Percentiles rank a stretch among this genome's conserved stretches.
These are phyloP conservation scores for Brachypteracias leptosomus DNA, from an alignment of 2,113 vertebrate species.

Conservation along the genomic window DNA sequence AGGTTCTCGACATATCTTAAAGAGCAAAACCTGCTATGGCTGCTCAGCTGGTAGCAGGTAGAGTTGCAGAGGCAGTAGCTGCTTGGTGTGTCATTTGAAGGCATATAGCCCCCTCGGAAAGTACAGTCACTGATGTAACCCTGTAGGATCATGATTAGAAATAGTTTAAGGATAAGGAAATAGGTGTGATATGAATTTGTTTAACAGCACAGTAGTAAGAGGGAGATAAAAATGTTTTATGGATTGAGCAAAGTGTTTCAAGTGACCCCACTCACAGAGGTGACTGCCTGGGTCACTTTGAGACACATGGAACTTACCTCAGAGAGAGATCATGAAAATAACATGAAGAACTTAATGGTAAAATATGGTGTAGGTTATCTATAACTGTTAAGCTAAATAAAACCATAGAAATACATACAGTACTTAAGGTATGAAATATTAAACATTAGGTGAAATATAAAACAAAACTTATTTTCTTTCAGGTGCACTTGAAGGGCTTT, in stretches of 20 bases:
- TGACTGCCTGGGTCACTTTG: neutral
- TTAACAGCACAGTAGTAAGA: neutral
- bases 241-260: neutral
- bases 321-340: neutral
- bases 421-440: neutral
- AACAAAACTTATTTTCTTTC: neutral
- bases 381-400: neutral
- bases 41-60: slow-evolving; percentile 32
- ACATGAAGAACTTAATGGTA: neutral
- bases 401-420: neutral
- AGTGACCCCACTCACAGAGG: neutral
- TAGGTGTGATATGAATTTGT: neutral
- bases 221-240: neutral
- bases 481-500: neutral
- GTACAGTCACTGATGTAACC: neutral
- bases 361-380: neutral
- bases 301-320: neutral
- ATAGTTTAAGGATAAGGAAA: neutral
- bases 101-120: neutral
- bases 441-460: neutral
- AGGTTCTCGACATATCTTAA: neutral
- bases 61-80: slow-evolving; percentile 1
- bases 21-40: slow-evolving; percentile 5
- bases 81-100: neutral
- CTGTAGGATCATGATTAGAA: neutral